Evolutionary conservation across 2,888 invertebrate genomes (phyloP).

Genomic region (Atethmia centrago): DNA sequence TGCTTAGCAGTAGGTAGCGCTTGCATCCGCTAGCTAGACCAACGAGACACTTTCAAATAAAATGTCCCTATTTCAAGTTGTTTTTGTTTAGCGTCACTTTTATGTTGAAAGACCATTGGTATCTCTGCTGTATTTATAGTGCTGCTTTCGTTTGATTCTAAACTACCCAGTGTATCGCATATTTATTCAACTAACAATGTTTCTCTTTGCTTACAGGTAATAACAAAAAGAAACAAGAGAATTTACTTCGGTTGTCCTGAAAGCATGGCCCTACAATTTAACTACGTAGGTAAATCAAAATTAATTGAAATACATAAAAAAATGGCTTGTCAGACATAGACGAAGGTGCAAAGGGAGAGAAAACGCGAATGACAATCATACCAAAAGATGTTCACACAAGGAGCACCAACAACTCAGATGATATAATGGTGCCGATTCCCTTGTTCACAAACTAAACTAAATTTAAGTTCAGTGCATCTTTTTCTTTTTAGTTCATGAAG

Average conservation of each 20-base stretch:
- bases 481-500: too few species aligned
- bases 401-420: too few species aligned
- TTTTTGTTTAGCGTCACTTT: not conserved
- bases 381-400: not conserved
- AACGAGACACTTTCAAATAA: too few species aligned
- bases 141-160: not conserved
- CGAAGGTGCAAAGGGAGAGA: not conserved
- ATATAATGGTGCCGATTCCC: too few species aligned
- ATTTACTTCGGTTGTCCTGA: not conserved
- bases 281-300: not conserved
- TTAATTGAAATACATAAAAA: not conserved
- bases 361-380: not conserved
- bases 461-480: too few species aligned
- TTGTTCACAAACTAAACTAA: too few species aligned
- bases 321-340: not conserved
- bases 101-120: not conserved
- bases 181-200: not conserved
- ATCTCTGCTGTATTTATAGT: not conserved
- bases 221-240: constrained; percentile 1
- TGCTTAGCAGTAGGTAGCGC: too few species aligned
- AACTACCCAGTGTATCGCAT: not conserved
- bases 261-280: not conserved
- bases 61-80: not conserved
- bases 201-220: constrained; percentile 50
- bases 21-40: too few species aligned